These are phyloP conservation scores for Drosophila obscura DNA, from an alignment of 1,140 invertebrate species.

Conservation along the genomic window DNA sequence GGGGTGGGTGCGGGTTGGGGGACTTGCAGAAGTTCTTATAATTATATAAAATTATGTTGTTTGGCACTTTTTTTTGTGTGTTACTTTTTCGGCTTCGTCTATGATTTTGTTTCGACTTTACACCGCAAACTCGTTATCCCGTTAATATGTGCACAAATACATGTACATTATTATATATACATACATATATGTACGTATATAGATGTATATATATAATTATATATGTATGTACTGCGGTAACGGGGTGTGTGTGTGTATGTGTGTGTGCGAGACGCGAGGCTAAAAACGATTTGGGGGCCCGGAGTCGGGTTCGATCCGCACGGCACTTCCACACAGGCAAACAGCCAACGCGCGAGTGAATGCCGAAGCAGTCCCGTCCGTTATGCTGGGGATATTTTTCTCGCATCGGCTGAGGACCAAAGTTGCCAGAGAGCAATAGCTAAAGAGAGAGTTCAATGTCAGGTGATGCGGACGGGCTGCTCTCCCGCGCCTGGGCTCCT, in stretches of 20 bases:
- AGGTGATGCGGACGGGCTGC: conserved; percentile 69
- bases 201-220: conserved; percentile 41
- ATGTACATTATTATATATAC: conserved; percentile 17
- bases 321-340: conserved; percentile 78
- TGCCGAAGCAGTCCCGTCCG: conserved; percentile 60
- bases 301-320: conserved; percentile 54
- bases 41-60: conserved; percentile 50
- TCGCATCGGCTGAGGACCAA: background rate
- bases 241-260: conserved; percentile 21
- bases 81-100: conserved; percentile 13
- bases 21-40: conserved; percentile 19
- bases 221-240: conserved; percentile 25
- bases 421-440: background rate
- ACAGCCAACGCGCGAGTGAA: conserved; percentile 76
- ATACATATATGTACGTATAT: conserved; percentile 27
- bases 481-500: conserved; percentile 10
- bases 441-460: conserved; percentile 67
- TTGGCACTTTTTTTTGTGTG: conserved; percentile 23
- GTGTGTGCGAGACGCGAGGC: conserved; percentile 47
- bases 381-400: conserved; percentile 74
- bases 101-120: conserved; percentile 17
- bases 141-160: conserved; percentile 34
- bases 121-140: conserved; percentile 41
- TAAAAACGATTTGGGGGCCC: conserved; percentile 34
- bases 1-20: no score